Evolutionary conservation across 1,140 invertebrate genomes (phyloP).

Genomic region (Euglossa dilemma): DNA sequence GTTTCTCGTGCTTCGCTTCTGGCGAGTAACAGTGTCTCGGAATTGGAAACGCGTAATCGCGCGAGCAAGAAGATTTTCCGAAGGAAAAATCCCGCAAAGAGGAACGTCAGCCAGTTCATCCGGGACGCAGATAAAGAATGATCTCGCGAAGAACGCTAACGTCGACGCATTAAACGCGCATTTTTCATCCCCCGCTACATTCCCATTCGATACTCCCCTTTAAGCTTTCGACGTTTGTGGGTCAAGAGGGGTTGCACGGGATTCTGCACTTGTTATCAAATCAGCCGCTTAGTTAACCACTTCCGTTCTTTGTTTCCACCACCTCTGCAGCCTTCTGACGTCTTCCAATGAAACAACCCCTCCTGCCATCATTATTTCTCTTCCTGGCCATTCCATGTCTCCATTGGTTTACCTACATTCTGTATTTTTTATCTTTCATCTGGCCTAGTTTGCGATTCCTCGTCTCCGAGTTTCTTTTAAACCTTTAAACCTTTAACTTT

Average conservation of each 20-base stretch:
- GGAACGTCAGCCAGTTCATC: neutral
- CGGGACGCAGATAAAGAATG: neutral
- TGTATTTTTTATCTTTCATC: too few relatives aligned
- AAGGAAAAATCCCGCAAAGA: neutral
- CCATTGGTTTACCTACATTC: too few relatives aligned
- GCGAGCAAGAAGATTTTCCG: neutral
- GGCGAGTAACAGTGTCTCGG: too few relatives aligned
- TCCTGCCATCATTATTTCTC: too few relatives aligned
- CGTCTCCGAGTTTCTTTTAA: too few relatives aligned
- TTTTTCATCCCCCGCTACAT: conserved; percentile 1
- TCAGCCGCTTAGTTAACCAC: neutral
- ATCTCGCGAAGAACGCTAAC: neutral
- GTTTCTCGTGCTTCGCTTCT: too few relatives aligned
- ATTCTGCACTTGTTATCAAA: neutral
- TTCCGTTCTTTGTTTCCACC: neutral
- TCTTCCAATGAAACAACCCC: too few relatives aligned
- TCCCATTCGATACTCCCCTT: neutral
- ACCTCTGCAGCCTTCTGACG: neutral
- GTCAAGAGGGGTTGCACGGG: neutral
- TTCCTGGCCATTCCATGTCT: too few relatives aligned
- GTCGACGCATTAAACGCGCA: conserved; percentile 4
- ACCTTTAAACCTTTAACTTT: too few relatives aligned
- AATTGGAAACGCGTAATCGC: too few relatives aligned
- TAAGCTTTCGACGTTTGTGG: conserved; percentile 17
- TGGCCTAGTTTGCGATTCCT: too few relatives aligned